These are phyloP conservation scores for Muscidifurax raptorellus DNA, from an alignment of 1,140 invertebrate genomes.

Conservation along the genomic window DNA sequence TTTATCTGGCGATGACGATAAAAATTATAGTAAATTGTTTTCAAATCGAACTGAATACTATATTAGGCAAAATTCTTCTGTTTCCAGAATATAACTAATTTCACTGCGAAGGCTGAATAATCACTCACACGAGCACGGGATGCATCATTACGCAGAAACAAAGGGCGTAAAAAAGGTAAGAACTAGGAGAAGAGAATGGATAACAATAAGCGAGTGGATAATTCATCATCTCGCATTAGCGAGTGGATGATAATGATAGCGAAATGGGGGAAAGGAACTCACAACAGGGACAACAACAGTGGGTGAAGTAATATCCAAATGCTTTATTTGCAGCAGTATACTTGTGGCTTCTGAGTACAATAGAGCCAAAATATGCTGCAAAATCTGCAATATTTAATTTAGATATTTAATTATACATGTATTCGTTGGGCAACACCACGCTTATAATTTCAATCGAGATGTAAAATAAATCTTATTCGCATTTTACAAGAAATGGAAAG, in stretches of 20 bases:
- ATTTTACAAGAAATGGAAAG: no score
- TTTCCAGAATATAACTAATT: not conserved
- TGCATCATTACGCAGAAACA: conserved; percentile 4
- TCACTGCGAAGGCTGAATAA: not conserved
- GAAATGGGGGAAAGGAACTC: conserved; percentile 19
- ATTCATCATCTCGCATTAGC: conserved; percentile 65
- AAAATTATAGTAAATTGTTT: not conserved
- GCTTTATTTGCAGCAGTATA: not conserved
- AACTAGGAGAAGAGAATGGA: conserved; percentile 8
- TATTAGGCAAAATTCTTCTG: not conserved
- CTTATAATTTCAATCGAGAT: no score
- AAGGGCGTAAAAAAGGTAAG: not conserved
- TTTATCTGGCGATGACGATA: not conserved
- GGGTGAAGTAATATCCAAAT: not conserved
- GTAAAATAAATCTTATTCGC: no score
- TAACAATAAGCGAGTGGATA: conserved; percentile 52
- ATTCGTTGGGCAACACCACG: no score
- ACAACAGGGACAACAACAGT: conserved; percentile 11
- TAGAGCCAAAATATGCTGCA: not conserved
- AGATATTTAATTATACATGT: not conserved
- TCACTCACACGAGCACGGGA: not conserved
- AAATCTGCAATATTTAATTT: not conserved
- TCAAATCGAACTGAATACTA: no score
- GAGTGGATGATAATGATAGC: conserved; percentile 62
- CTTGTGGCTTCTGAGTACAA: no score